phyloP scores from a whole-genome alignment of 2,113 vertebrate species.

The Donacobius atricapilla region DNA sequence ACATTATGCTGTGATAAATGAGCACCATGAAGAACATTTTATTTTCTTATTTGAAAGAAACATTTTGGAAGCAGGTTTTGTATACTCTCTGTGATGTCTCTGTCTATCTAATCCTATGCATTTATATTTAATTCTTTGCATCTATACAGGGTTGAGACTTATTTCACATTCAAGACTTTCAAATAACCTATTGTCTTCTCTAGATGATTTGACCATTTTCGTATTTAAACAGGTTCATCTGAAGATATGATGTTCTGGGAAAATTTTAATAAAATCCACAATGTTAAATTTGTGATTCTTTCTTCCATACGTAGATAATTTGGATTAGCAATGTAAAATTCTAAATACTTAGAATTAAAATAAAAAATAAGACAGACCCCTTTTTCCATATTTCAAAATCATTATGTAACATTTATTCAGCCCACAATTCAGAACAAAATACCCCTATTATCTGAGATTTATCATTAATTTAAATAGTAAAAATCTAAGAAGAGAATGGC shows the following conservation, averaged over 20 bases:
- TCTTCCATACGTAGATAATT: not conserved
- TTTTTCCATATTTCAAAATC: not conserved
- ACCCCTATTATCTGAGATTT: not conserved
- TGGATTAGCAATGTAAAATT: not conserved
- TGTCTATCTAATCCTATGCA: not conserved
- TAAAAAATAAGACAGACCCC: not conserved
- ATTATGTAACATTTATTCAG: not conserved
- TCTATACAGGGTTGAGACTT: not conserved
- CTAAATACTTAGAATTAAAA: not conserved
- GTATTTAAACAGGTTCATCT: not conserved
- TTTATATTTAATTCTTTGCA: not conserved
- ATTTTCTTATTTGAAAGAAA: not conserved
- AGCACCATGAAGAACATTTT: rapidly evolving
- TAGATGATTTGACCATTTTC: not conserved
- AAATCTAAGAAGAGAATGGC: not conserved
- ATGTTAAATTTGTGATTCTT: not conserved
- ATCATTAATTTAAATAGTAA: not conserved
- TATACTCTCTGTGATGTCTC: not conserved
- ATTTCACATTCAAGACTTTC: not conserved
- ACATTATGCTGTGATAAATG: not conserved
- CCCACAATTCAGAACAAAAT: not conserved
- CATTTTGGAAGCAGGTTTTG: not conserved
- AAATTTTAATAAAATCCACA: not conserved
- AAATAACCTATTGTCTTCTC: not conserved
- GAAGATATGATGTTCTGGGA: not conserved